Evolutionary conservation across 2,113 vertebrate species (phyloP).

Genomic region (Circaetus cinerascens): DNA sequence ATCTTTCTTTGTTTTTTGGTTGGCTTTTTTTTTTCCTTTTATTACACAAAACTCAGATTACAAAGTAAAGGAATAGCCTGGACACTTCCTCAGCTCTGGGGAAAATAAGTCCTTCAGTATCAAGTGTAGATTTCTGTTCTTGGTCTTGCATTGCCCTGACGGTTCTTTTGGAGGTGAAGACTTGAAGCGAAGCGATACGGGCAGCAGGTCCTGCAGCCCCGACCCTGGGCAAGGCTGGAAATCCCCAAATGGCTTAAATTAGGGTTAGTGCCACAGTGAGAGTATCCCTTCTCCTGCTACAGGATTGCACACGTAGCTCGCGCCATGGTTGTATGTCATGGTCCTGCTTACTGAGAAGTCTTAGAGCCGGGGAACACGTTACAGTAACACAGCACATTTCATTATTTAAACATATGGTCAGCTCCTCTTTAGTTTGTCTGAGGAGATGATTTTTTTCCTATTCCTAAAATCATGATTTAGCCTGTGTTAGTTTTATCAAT

Average conservation of each 20-base stretch:
- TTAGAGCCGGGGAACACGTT: accelerated
- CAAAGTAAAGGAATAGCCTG: background rate
- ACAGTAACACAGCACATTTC: accelerated
- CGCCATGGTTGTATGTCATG: accelerated
- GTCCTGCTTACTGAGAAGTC: background rate
- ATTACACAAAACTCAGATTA: background rate
- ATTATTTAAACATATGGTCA: background rate
- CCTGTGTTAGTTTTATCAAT: background rate
- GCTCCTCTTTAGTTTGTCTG: background rate
- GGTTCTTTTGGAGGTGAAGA: background rate
- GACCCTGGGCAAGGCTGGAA: background rate
- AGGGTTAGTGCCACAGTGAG: background rate
- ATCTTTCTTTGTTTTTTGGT: background rate
- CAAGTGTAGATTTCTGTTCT: background rate
- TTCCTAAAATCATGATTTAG: background rate
- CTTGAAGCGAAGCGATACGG: background rate
- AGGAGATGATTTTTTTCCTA: background rate
- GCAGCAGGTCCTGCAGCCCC: background rate
- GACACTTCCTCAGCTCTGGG: background rate
- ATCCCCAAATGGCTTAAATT: background rate
- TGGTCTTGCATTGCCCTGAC: background rate
- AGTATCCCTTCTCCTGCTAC: background rate
- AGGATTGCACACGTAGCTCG: background rate
- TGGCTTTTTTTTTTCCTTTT: background rate
- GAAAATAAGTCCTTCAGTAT: background rate